Evolutionary conservation across 2,113 vertebrate species (phyloP), one percentile per base, ranked within the genome.

Genomic region (Suricata suricatta): DNA sequence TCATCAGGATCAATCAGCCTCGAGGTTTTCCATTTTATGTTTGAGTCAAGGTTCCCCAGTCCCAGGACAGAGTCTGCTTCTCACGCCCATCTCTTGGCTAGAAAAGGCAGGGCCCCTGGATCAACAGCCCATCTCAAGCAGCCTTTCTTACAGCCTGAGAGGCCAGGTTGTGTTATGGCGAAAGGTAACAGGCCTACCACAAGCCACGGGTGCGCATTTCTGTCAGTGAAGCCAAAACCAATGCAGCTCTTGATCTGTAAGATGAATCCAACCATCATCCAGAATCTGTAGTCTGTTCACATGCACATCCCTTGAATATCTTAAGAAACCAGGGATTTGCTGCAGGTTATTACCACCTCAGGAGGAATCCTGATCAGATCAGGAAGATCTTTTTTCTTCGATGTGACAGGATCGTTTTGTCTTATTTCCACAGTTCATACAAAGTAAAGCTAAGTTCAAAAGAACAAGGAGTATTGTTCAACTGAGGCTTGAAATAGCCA

Each of bases 391-490:
- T 74, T 83, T 87, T 90, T 38, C 33, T 86, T 33, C 81, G 60
- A 0, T 60, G 76, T 12, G 87, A 79, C 8, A 57, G 41, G 44
- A 64, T 31, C 68, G 87, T 64, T 71, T 87, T 47, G 47, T 44
- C 50, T 84, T 54, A 29, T 82, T 90, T 71, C 47, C 60, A 76
- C 79, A 83, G 71, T 80, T 92, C 52, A 71, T 60, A 83, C 72
- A 52, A 90, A 54, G 84, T 54, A 93, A 96, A 90, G 93, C 33
- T 29, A 93, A 96, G 60, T 44, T 69, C 74, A 93, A 90, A 52
- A 27, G 33, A 89, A 91, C 31, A 69, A 83, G 14, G 54, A 23
- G 5, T 63, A 68, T 47, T 47, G 17, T 41, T 52, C 66, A 77
- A 31, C 21, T 85, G 68, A 74, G 21, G 38, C 52, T 95, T 74